Conservation (phyloP, 2,888 invertebrate species). For the Laothoe populi region DNA sequence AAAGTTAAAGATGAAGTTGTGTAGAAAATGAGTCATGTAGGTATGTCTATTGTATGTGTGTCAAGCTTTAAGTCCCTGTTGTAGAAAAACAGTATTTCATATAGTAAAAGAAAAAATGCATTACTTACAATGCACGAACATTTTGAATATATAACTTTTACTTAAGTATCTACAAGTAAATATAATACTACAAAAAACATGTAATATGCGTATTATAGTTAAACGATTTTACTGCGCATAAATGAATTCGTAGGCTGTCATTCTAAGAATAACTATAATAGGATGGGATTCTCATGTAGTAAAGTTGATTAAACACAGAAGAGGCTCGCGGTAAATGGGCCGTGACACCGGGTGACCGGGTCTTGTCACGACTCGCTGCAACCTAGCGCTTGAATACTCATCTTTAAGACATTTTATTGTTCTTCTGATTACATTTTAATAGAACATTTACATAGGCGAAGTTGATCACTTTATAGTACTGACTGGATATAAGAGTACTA, state of each 20-base stretch:
- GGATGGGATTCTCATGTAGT: conserved; percentile 41
- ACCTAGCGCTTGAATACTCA: conserved; percentile 36
- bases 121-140: background rate
- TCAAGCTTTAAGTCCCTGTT: background rate
- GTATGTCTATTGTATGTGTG: background rate
- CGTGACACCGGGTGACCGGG: conserved; percentile 67
- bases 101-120: background rate
- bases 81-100: background rate
- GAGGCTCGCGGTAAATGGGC: conserved; percentile 68
- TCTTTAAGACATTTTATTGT: conserved; percentile 33
- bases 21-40: background rate
- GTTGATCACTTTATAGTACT: no score
- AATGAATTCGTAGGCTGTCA: conserved; percentile 24
- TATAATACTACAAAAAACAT: background rate
- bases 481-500: no score
- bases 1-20: background rate
- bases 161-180: background rate
- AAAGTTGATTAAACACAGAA: conserved; percentile 54
- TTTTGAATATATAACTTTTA: background rate
- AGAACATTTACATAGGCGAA: no score
- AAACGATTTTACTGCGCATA: conserved; percentile 6
- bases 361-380: conserved; percentile 67
- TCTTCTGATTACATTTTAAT: background rate
- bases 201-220: background rate
- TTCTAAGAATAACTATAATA: conserved; percentile 55